A percentile compares a stretch with the other conserved stretches of the same genome.
Evolutionary conservation across 1,140 invertebrate genomes (phyloP).

Genomic region (Drosophila elegans): DNA sequence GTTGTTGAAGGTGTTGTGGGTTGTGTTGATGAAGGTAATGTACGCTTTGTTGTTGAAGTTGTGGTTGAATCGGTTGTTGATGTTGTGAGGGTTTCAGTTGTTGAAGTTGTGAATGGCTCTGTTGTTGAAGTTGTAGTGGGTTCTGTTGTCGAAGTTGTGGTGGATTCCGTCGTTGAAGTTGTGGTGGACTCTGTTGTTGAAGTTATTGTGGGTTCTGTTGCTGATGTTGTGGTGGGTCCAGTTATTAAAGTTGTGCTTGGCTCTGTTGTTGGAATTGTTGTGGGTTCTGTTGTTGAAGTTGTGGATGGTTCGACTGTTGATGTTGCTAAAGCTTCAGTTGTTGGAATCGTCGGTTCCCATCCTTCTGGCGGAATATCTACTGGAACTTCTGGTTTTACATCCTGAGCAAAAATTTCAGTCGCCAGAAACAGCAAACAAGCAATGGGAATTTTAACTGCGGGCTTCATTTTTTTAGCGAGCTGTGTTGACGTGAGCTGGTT

Average conservation of each 20-base stretch:
- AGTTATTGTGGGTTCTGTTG: conserved; percentile 1
- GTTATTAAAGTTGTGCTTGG: neutral
- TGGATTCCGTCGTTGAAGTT: neutral
- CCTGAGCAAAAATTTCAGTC: conserved; percentile 28
- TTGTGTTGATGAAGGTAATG: neutral
- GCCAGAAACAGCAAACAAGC: conserved; percentile 24
- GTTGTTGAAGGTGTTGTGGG: conserved; percentile 1
- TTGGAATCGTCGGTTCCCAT: too few species aligned
- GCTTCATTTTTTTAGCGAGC: conserved; percentile 39
- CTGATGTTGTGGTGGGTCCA: neutral
- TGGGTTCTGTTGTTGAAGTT: neutral
- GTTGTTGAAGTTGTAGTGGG: conserved; percentile 3
- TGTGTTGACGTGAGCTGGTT: conserved; percentile 45
- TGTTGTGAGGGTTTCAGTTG: neutral
- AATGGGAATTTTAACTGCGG: conserved; percentile 10
- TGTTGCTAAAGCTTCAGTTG: neutral
- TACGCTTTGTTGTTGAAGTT: neutral
- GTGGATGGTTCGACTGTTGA: conserved; percentile 5
- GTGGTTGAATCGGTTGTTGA: neutral
- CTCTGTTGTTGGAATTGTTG: neutral
- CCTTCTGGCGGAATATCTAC: conserved; percentile 27
- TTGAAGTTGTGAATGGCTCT: neutral
- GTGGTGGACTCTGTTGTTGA: neutral
- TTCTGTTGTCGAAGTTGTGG: neutral
- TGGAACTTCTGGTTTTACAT: conserved; percentile 53